Evolutionary conservation across 1,140 invertebrate species (phyloP), one percentile per base, ranked within the genome.

Genomic region (Tyrophagus putrescentiae): DNA sequence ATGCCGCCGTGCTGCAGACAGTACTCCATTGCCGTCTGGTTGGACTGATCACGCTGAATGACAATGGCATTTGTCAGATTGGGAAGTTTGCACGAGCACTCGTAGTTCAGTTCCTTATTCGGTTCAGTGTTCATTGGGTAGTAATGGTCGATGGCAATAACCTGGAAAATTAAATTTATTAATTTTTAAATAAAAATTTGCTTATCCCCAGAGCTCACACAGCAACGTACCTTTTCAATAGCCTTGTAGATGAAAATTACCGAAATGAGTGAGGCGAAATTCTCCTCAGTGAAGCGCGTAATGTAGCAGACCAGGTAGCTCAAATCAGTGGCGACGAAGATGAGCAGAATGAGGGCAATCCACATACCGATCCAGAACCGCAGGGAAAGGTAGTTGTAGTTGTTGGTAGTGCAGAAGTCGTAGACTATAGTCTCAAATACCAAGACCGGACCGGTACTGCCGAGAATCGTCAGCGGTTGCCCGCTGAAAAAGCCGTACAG

Each of bases 161-260:
- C 34, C 63, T 54, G 36, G n/a, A 32, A 23, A 50, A n/a, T 6
- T n/a, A n/a, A 31, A 31, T 9, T 54, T 36, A 54, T 54, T 6
- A 32, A 31, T 11, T 50, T 7, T 39, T 39, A 39, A n/a, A 13
- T 39, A 13, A 39, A 64, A 78, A 79, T 36, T 71, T 65, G 84
- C 87, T 72, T 63, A 79, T 75, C 67, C 63, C 50, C 54, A 69
- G 61, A 65, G 65, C 67, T 65, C 66, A 54, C 5, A 25, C 31
- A 27, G 33, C 3, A 39, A 50, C 4, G 62, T 56, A 77, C 65
- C 64, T 80, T 81, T 61, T 72, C 71, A 54, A 80, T 67, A 71
- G 93, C 89, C 80, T 98, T 96, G 71, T 90, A 92, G 70, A 98
- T 95, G 73, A 98, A 99, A 69, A 99, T 98, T 64, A 98, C 85